Evolutionary conservation across 92 coral and sea anemone genomes (phyloP).

Genomic region (Actinernus sp.): DNA sequence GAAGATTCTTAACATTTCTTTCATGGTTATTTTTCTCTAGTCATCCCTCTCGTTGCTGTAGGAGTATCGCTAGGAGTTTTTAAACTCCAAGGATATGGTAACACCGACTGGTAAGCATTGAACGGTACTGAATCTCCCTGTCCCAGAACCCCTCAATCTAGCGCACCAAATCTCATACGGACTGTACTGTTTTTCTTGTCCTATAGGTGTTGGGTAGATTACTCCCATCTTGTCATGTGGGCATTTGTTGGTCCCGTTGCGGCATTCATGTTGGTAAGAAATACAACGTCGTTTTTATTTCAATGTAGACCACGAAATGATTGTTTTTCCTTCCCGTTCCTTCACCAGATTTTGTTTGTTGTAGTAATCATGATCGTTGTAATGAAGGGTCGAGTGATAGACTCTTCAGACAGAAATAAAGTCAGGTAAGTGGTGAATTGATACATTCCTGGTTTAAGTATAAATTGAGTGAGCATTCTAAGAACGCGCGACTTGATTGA

Average conservation of each 20-base stretch:
- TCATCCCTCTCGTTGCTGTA: conserved; percentile 76
- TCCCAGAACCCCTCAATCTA: no score
- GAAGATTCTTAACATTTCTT: background rate
- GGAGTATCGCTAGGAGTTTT: conserved; percentile 82
- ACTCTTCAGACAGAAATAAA: conserved; percentile 76
- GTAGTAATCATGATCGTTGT: conserved; percentile 67
- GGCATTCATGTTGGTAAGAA: conserved; percentile 74
- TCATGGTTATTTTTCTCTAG: conserved; percentile 34
- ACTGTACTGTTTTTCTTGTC: background rate
- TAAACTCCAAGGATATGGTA: conserved; percentile 79
- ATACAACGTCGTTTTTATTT: no score
- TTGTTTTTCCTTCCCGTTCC: background rate
- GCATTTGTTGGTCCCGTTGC: conserved; percentile 87
- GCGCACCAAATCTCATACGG: no score
- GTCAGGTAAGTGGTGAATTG: conserved; percentile 71
- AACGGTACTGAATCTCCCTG: no score
- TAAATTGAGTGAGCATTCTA: no score
- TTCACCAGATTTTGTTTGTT: conserved; percentile 69
- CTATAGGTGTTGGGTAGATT: conserved; percentile 93
- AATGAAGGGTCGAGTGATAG: conserved; percentile 71
- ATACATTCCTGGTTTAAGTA: no score
- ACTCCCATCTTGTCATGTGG: conserved; percentile 73
- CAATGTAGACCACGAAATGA: no score
- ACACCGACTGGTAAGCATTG: conserved; percentile 83
- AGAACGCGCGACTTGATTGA: no score